Percentiles rank a stretch among this genome's conserved stretches.
Evolutionary conservation across 2,888 invertebrate species (phyloP).

Genomic region (Aporophyla lueneburgensis): DNA sequence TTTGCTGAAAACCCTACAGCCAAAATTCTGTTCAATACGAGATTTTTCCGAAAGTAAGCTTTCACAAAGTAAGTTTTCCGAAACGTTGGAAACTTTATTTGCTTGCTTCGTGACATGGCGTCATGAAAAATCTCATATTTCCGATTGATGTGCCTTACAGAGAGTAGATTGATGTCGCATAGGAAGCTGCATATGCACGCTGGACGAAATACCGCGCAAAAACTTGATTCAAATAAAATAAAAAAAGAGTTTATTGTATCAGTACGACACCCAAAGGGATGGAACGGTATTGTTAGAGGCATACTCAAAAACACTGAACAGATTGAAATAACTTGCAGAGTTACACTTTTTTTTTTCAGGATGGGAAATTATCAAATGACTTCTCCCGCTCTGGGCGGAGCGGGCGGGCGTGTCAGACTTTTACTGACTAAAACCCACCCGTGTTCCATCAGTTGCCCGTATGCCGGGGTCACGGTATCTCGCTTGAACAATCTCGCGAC

Average conservation of each 20-base stretch:
- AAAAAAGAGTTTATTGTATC: background rate
- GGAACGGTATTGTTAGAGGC: background rate
- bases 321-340: background rate
- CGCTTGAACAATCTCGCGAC: no score
- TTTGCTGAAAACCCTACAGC: background rate
- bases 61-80: conserved; percentile 49
- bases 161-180: conserved; percentile 23
- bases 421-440: no score
- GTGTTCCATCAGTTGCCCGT: no score
- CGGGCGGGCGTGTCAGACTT: no score
- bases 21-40: conserved; percentile 13
- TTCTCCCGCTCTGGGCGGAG: no score
- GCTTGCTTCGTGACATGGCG: conserved; percentile 51
- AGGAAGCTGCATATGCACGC: background rate
- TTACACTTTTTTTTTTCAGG: no score
- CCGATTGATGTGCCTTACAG: conserved; percentile 42
- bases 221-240: background rate
- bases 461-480: no score
- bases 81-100: conserved; percentile 47
- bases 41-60: conserved; percentile 21
- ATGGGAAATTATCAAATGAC: no score
- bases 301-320: background rate
- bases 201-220: background rate
- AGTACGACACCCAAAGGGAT: background rate
- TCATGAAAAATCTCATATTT: conserved; percentile 47